A percentile compares a stretch with the other conserved stretches of the same genome.
Conservation (phyloP, 2,797 vertebrate genomes). For the Syncerus caffer region DNA sequence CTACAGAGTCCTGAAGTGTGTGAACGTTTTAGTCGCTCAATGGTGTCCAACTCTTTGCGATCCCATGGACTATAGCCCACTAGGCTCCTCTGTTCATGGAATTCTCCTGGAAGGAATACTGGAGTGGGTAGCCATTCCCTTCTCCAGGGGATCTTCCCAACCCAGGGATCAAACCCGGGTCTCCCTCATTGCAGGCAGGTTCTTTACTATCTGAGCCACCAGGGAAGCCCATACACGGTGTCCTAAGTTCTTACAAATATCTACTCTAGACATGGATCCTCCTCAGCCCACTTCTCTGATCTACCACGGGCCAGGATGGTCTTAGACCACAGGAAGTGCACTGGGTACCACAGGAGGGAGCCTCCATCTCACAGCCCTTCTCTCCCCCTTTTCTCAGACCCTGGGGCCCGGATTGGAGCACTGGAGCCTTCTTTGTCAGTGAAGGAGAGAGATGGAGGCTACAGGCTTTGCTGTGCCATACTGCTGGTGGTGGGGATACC, state of each 20-base stretch:
- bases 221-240: not conserved
- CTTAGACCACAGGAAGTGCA: not conserved
- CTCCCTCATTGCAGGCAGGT: not conserved
- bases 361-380: fast-evolving
- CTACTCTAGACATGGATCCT: too few species aligned
- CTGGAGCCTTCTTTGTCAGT: not conserved
- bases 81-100: not conserved
- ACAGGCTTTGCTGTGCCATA: fast-evolving
- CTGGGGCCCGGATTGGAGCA: fast-evolving
- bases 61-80: not conserved
- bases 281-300: not conserved
- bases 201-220: not conserved
- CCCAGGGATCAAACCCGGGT: not conserved
- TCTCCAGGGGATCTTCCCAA: not conserved
- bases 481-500: fast-evolving
- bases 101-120: not conserved
- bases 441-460: not conserved
- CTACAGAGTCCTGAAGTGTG: not conserved
- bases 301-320: fast-evolving
- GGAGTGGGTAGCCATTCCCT: not conserved
- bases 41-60: not conserved
- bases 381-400: fast-evolving
- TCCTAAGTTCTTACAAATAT: not conserved
- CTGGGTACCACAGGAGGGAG: fast-evolving
- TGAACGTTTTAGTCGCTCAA: fast-evolving